A percentile compares a stretch with the other conserved stretches of the same genome.
Evolutionary conservation across 2,113 vertebrate genomes (phyloP).

Genomic region (Pleuronectes platessa): DNA sequence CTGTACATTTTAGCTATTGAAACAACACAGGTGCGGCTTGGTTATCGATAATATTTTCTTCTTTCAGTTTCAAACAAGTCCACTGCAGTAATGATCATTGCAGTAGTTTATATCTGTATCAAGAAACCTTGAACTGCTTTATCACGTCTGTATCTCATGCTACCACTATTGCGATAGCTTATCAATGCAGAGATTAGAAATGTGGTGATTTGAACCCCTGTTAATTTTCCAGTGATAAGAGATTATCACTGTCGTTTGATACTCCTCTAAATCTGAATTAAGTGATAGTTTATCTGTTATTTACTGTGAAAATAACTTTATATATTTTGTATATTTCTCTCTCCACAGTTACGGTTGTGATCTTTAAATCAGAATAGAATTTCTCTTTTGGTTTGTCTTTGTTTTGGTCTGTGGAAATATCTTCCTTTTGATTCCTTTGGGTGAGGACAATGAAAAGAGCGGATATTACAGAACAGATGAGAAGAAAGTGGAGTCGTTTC

Average conservation of each 20-base stretch:
- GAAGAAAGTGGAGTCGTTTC: slow-evolving; percentile 15
- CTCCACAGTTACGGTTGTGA: not conserved
- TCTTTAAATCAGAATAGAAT: slow-evolving; percentile 2
- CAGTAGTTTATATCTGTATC: slow-evolving; percentile 17
- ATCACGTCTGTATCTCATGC: slow-evolving; percentile 28
- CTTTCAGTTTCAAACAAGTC: slow-evolving; percentile 13
- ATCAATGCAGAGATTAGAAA: slow-evolving; percentile 38
- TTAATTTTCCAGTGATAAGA: slow-evolving; percentile 32
- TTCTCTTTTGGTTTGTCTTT: not conserved
- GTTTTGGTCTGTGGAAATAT: not conserved
- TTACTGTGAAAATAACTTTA: slow-evolving; percentile 2
- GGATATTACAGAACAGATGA: not conserved
- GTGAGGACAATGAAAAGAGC: not conserved
- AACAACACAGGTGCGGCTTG: not conserved
- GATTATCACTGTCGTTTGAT: slow-evolving; percentile 11
- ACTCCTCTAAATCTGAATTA: slow-evolving; percentile 3
- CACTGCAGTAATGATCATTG: not conserved
- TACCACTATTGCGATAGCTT: slow-evolving; percentile 38
- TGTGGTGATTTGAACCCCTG: slow-evolving; percentile 25
- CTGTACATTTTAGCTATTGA: not conserved
- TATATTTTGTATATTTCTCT: not conserved
- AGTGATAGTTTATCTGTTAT: slow-evolving; percentile 15
- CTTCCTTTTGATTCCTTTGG: not conserved
- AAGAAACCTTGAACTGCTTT: slow-evolving; percentile 21
- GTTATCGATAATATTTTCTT: not conserved